Conservation (phyloP, 2,113 vertebrate species). For the Rhea pennata region DNA sequence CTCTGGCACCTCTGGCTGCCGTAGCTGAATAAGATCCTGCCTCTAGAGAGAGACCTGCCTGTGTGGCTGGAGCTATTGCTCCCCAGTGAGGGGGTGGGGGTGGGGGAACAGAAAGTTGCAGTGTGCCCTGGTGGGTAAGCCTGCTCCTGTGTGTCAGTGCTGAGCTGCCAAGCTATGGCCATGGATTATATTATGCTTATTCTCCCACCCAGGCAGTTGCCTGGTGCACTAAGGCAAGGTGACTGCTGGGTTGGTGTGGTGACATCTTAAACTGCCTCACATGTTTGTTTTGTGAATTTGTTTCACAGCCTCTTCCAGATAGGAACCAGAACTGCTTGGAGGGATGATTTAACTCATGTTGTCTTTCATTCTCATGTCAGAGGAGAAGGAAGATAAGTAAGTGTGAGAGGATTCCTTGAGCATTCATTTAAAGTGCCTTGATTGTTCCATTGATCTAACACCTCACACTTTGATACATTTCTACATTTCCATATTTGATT, state of each 20-base stretch:
- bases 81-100: not conserved
- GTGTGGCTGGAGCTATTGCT: not conserved
- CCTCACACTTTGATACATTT: not conserved
- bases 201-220: not conserved
- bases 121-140: not conserved
- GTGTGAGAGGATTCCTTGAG: not conserved
- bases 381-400: not conserved
- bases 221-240: not conserved
- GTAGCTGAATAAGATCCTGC: not conserved
- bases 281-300: not conserved
- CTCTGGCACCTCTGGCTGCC: not conserved
- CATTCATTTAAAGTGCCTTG: not conserved
- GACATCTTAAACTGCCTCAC: not conserved
- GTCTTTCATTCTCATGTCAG: not conserved
- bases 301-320: not conserved
- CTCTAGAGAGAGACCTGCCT: rapidly evolving
- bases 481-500: not conserved
- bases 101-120: not conserved
- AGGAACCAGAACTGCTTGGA: not conserved
- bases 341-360: not conserved
- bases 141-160: not conserved
- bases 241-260: not conserved
- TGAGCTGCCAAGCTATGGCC: not conserved
- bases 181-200: rapidly evolving
- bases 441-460: not conserved